A percentile compares a stretch with the other conserved stretches of the same genome.
Conservation (phyloP, 1,140 invertebrate genomes). For the Pentalonia nigronervosa region DNA sequence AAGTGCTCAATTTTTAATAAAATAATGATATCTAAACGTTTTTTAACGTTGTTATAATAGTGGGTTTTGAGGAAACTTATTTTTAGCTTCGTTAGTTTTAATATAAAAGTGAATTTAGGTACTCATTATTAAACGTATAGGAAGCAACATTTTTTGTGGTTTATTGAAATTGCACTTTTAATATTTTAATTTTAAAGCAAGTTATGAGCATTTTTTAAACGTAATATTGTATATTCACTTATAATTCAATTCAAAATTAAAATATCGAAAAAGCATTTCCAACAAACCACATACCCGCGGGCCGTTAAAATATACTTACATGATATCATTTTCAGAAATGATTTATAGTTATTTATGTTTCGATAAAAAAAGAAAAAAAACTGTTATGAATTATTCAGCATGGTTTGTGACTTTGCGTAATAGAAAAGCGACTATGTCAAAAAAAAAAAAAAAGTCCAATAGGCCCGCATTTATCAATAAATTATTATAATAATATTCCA, state of each 20-base stretch:
- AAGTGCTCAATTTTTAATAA: neutral
- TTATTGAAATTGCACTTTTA: neutral
- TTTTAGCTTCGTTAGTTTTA: neutral
- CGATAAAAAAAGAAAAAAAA: slow-evolving; percentile 9
- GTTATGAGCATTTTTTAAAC: neutral
- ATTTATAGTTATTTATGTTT: slow-evolving; percentile 36
- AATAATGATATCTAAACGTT: too few relatives aligned
- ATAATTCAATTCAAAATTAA: neutral
- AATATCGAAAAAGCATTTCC: neutral
- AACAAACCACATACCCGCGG: neutral
- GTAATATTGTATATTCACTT: neutral
- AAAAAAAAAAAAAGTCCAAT: neutral
- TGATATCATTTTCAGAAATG: slow-evolving; percentile 12
- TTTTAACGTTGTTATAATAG: too few relatives aligned
- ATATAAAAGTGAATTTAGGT: neutral
- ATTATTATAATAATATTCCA: slow-evolving; percentile 16
- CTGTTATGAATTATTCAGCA: slow-evolving; percentile 37
- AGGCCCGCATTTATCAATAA: slow-evolving; percentile 45
- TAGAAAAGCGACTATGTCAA: neutral
- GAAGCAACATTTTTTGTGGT: neutral
- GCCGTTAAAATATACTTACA: neutral
- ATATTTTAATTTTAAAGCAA: neutral
- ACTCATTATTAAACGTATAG: neutral
- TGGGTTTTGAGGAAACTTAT: too few relatives aligned
- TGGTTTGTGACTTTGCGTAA: neutral